Percentiles rank a stretch among this genome's conserved stretches.
phyloP scores from a whole-genome alignment of 2,113 vertebrate genomes.

The Siniperca knerii region DNA sequence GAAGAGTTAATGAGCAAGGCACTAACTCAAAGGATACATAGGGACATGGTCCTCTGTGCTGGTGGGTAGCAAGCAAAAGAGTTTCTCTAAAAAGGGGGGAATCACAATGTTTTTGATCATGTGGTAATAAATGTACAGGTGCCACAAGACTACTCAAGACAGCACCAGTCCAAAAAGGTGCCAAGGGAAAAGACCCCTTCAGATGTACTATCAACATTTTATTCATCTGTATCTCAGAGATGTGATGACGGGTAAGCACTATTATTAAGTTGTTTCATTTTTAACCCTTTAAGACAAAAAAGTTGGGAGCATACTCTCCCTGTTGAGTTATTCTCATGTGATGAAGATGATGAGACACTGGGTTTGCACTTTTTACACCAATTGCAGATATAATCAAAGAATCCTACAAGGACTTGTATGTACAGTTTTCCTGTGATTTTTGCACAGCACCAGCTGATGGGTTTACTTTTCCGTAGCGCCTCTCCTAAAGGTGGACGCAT shows the following conservation, averaged over 20 bases:
- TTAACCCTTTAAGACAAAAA: background rate
- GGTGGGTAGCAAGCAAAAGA: background rate
- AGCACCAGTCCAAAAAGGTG: background rate
- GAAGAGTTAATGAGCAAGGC: conserved; percentile 14
- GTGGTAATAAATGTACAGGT: background rate
- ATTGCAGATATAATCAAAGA: background rate
- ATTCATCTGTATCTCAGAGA: background rate
- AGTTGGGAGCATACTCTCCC: conserved; percentile 5
- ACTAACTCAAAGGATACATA: background rate
- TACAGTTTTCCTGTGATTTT: conserved; percentile 16
- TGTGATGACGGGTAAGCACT: background rate
- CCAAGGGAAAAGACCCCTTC: background rate
- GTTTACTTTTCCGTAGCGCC: background rate
- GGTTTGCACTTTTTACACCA: conserved; percentile 19
- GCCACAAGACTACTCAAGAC: background rate
- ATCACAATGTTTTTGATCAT: background rate
- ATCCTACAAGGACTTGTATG: background rate
- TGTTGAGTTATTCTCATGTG: background rate
- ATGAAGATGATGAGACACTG: conserved; percentile 6
- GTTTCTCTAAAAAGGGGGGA: background rate
- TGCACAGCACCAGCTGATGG: background rate
- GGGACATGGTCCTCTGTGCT: background rate
- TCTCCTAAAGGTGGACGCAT: background rate
- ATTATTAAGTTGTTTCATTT: background rate
- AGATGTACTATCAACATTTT: background rate